Conservation (phyloP, 64 coral and sea anemone species). For the Porites australiensis region DNA sequence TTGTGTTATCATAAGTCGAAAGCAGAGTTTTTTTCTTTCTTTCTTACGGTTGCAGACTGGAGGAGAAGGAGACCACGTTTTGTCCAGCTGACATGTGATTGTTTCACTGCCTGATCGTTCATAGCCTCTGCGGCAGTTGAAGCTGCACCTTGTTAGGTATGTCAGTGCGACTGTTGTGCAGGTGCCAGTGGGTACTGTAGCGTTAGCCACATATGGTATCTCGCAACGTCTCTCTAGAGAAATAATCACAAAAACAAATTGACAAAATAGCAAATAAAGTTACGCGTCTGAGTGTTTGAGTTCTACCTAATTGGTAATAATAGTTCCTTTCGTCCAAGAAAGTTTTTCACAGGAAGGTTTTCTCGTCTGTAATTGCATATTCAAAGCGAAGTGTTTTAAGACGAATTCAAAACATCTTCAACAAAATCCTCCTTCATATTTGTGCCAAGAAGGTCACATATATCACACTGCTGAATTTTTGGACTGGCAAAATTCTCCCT, state of each 20-base stretch:
- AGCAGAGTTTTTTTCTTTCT: background rate
- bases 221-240: background rate
- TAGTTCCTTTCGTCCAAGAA: no score
- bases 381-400: no score
- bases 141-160: constrained; percentile 17
- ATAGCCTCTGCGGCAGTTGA: constrained; percentile 1
- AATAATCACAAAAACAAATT: background rate
- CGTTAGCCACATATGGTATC: background rate
- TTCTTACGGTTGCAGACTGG: constrained; percentile 53
- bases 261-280: no score
- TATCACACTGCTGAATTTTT: no score
- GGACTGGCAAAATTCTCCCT: no score
- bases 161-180: background rate
- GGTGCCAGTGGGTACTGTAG: background rate
- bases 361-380: no score
- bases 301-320: no score
- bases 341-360: no score
- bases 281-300: no score
- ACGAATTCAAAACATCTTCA: no score
- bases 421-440: no score
- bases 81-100: constrained; percentile 27
- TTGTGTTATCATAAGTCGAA: background rate
- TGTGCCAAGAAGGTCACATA: no score
- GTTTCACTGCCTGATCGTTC: constrained; percentile 9
- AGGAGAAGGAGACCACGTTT: constrained; percentile 16